These are phyloP conservation scores for Brenthis daphne DNA, from an alignment of 2,888 invertebrate genomes.

Conservation along the genomic window DNA sequence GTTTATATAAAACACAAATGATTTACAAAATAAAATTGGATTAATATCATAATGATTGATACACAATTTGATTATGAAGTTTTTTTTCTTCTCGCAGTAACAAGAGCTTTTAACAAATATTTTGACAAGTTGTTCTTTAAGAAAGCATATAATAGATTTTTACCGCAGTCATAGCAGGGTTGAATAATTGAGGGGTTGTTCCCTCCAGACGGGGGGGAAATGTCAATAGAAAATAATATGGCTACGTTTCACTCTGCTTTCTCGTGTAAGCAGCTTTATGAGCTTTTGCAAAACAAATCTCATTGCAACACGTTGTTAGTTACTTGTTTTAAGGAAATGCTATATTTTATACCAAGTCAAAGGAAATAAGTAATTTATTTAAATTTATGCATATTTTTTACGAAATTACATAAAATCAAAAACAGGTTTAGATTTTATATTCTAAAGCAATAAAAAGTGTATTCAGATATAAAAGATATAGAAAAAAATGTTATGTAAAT, in stretches of 20 bases:
- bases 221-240: slow-evolving; percentile 35
- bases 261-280: slow-evolving; percentile 1
- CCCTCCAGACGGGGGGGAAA: slow-evolving; percentile 45
- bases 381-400: no score
- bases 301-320: not conserved
- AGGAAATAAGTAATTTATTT: no score
- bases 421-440: no score
- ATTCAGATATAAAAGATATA: no score
- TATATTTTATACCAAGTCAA: slow-evolving; percentile 2
- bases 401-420: no score
- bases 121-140: slow-evolving; percentile 11
- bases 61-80: no score
- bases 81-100: not conserved
- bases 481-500: no score
- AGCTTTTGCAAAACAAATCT: slow-evolving; percentile 6
- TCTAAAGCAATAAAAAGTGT: no score
- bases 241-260: slow-evolving; percentile 15
- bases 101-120: slow-evolving; percentile 1
- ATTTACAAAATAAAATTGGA: no score
- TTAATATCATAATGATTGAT: no score
- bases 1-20: no score
- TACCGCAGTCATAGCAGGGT: slow-evolving; percentile 33
- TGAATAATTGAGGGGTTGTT: slow-evolving; percentile 39
- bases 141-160: slow-evolving; percentile 29
- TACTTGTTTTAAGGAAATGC: not conserved